Evolutionary conservation across 2,113 vertebrate species (phyloP).

Genomic region (Pionites leucogaster): DNA sequence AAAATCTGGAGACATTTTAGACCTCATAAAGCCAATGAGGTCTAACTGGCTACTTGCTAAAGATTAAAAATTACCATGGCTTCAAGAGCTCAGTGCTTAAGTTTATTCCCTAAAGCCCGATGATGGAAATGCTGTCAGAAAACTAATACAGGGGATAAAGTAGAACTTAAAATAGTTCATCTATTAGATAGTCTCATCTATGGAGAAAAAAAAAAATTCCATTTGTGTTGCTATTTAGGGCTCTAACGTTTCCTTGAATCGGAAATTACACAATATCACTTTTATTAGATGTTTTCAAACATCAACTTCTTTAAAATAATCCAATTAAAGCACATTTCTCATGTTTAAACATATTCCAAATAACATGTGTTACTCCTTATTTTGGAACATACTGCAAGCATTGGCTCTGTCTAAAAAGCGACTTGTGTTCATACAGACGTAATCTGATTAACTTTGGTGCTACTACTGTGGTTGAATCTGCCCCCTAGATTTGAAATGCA

Average conservation of each 20-base stretch:
- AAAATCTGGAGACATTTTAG: neutral
- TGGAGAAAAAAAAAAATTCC: neutral
- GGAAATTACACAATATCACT: neutral
- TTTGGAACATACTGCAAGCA: neutral
- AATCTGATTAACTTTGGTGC: neutral
- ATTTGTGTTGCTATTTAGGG: neutral
- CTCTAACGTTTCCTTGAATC: neutral
- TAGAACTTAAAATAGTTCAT: neutral
- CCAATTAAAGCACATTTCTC: neutral
- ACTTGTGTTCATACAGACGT: neutral
- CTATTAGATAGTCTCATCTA: neutral
- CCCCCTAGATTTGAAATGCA: neutral
- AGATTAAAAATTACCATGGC: neutral
- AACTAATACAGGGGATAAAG: neutral
- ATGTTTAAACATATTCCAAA: neutral
- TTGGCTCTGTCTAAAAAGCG: neutral
- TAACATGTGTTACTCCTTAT: neutral
- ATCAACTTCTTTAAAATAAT: conserved; percentile 3
- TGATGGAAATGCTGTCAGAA: conserved; percentile 14
- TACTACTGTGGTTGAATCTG: neutral
- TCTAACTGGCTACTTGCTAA: neutral
- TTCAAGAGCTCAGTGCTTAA: neutral
- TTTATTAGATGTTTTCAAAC: conserved; percentile 15
- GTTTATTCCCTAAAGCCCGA: neutral
- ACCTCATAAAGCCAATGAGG: neutral